Base-by-base conservation (phyloP, 2,113 vertebrate species). In the Scortum barcoo region DNA sequence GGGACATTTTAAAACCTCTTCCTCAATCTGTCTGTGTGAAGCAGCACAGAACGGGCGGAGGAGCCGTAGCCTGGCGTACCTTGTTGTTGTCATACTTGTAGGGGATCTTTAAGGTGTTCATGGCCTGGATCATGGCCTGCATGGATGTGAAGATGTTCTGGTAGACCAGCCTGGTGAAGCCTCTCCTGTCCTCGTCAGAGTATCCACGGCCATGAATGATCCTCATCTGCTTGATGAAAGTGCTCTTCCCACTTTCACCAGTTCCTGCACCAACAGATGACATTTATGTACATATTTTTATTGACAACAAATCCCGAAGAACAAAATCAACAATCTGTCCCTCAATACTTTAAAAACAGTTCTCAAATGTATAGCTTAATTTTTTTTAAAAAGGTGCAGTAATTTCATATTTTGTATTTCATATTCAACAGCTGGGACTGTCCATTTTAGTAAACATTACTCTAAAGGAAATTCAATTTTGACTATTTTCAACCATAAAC, bases 61-160 rank as follows among this genome's bases (percentile, higher is more conserved):
- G 51, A 10, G 57, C 60, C 40, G 1, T 2, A 0, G 66, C 36
- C 5, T 12, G 57, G 30, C 42, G 14, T 94, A 99, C 98, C 97
- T 98, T 95, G 88, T 98, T 99, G 89, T 96, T 89, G 73, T 97
- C 96, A 66, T 96, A 95, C 90, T 96, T 97, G 95, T 99, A 99
- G 12, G 96, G 96, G 89, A 99, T 99, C 93, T 97, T 96, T 83
- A 99, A 95, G 0, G 96, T 95, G 68, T 95, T 96, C 98, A 98
- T 99, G 74, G 98, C 98, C 85, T 95, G 96, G 92, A 98, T 96
- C 97, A 99, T 99, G 85, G 98, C 94, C 94, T 99, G 98, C 96
- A 98, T 96, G 85, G 98, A 96, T 20, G 97, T 99, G 94, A 99
- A 97, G 94, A 99, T 98, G 95, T 99, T 99, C 96, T 99, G 97